Evolutionary conservation across 2,888 invertebrate species (phyloP).

Genomic region (Caenorhabditis sp.): DNA sequence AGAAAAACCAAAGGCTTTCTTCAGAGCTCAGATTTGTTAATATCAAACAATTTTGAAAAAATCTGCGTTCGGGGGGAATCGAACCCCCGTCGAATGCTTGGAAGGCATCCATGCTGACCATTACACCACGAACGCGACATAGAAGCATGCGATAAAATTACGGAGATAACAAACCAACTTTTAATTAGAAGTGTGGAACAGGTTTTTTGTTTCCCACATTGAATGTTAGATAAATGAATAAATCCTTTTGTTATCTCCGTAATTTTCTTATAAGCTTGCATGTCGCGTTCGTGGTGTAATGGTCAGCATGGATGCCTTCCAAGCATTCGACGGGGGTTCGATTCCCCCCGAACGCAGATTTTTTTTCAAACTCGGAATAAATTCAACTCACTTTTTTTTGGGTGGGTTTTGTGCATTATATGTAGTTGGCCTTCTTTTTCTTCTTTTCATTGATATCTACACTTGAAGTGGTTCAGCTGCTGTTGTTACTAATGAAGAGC

Average conservation of each 20-base stretch:
- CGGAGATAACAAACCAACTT: neutral
- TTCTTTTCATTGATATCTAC: neutral
- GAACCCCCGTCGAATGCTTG: slow-evolving; percentile 55
- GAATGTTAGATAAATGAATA: no score
- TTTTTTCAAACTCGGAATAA: slow-evolving; percentile 6
- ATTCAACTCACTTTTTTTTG: no score
- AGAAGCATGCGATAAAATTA: neutral
- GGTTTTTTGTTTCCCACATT: neutral
- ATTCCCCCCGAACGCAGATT: slow-evolving; percentile 51
- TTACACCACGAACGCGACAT: slow-evolving; percentile 47
- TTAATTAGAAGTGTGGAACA: neutral
- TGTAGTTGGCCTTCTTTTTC: neutral
- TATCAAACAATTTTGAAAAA: neutral
- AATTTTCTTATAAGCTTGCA: neutral
- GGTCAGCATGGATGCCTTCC: slow-evolving; percentile 58
- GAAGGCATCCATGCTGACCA: slow-evolving; percentile 56
- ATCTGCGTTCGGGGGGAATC: slow-evolving; percentile 49
- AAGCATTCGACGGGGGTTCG: slow-evolving; percentile 56
- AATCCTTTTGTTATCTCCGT: neutral
- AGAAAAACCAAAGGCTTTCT: no score
- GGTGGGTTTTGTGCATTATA: neutral
- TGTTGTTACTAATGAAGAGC: no score
- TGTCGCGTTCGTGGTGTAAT: slow-evolving; percentile 52
- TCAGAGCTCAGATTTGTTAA: no score
- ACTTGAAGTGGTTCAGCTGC: neutral